A percentile compares a stretch with the other conserved stretches of the same genome.
Conservation (phyloP, 2,113 vertebrate genomes). For the Catharus minimus region DNA sequence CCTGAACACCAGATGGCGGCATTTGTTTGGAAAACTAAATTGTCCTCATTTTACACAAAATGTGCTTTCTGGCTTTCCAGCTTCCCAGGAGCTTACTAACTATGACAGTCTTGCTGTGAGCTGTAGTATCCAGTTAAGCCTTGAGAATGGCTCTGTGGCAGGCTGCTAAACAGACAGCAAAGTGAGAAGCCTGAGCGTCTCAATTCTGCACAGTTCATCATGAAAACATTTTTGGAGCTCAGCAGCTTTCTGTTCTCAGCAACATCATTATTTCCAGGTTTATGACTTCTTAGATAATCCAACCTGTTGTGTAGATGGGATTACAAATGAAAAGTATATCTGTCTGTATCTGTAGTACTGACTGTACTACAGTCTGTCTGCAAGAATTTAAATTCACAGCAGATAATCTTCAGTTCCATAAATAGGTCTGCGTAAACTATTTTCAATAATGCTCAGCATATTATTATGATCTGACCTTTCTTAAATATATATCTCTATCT, state of each 20-base stretch:
- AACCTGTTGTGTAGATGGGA: background rate
- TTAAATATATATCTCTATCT: constrained; percentile 17
- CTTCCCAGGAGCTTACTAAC: background rate
- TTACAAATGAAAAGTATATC: constrained; percentile 17
- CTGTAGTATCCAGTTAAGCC: background rate
- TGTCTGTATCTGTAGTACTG: background rate
- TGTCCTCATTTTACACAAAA: background rate
- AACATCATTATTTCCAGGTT: background rate
- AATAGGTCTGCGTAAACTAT: background rate
- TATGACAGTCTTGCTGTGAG: background rate
- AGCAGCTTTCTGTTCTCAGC: background rate
- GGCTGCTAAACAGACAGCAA: background rate
- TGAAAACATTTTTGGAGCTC: background rate
- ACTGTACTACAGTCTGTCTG: background rate
- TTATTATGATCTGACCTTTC: background rate
- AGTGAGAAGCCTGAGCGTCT: background rate
- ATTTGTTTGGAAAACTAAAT: constrained; percentile 52
- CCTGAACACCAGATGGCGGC: constrained; percentile 61
- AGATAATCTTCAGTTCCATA: background rate
- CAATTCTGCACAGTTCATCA: background rate
- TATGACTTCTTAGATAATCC: constrained; percentile 8
- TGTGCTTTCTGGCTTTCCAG: background rate
- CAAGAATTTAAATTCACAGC: background rate
- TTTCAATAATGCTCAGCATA: background rate
- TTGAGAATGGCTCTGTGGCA: background rate